Evolutionary conservation across 1,140 invertebrate species (phyloP).

Genomic region (Drosophila insularis): DNA sequence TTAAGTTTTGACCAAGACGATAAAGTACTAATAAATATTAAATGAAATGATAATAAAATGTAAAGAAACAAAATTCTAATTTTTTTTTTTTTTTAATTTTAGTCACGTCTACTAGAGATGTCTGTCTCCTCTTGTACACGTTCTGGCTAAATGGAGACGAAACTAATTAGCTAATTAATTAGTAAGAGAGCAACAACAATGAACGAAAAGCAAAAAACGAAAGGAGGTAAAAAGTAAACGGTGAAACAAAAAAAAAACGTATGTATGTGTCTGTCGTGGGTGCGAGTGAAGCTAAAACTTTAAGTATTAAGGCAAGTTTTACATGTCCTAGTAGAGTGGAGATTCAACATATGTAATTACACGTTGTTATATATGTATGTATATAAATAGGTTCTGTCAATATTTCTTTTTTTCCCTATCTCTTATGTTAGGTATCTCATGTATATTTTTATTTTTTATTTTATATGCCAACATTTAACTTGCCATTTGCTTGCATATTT

Average conservation of each 20-base stretch:
- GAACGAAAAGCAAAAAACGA: conserved; percentile 37
- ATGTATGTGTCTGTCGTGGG: neutral
- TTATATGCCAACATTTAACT: conserved; percentile 50
- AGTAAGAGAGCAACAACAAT: conserved; percentile 27
- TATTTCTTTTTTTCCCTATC: neutral
- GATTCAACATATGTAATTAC: too few species aligned
- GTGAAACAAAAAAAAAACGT: conserved; percentile 16
- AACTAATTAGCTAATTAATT: conserved; percentile 76
- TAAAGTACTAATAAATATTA: conserved; percentile 41
- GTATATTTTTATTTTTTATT: conserved; percentile 20
- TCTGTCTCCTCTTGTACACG: conserved; percentile 30
- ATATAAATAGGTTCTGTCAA: too few species aligned
- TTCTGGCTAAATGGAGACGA: conserved; percentile 48
- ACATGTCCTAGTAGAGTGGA: too few species aligned
- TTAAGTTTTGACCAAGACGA: neutral
- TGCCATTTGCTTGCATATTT: conserved; percentile 39
- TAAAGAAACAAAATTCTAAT: conserved; percentile 13
- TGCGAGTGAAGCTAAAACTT: too few species aligned
- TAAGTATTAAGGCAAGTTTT: too few species aligned
- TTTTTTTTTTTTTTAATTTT: conserved; percentile 45
- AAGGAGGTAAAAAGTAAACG: conserved; percentile 18
- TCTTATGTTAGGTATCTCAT: neutral
- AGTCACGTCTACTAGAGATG: conserved; percentile 43
- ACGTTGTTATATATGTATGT: too few species aligned
- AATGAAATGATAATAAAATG: conserved; percentile 32